Evolutionary conservation across 2,113 vertebrate species (phyloP).

Genomic region (Vombatus ursinus): DNA sequence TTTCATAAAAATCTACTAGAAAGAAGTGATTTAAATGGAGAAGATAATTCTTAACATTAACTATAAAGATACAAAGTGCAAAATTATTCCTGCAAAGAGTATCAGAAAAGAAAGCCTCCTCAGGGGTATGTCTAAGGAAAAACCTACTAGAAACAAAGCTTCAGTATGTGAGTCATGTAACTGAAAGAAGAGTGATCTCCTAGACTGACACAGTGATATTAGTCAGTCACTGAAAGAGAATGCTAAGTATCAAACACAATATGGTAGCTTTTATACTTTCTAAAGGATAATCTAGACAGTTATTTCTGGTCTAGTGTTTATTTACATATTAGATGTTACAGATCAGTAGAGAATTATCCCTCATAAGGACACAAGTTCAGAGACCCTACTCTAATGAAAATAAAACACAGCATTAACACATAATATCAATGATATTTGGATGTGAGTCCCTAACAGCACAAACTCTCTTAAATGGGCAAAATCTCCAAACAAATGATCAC

Average conservation of each 20-base stretch:
- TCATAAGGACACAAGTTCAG: background rate
- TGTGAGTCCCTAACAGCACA: background rate
- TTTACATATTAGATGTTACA: background rate
- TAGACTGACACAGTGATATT: background rate
- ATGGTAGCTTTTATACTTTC: background rate
- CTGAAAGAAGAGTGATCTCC: background rate
- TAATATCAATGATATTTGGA: background rate
- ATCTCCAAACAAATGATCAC: background rate
- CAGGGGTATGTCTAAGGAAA: background rate
- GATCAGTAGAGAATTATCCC: background rate
- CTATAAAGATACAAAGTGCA: background rate
- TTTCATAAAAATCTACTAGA: background rate
- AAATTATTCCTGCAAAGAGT: background rate
- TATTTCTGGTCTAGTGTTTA: background rate
- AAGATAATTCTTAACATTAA: background rate
- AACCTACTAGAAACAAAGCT: background rate
- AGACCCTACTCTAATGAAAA: background rate
- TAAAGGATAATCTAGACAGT: background rate
- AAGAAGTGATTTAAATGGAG: background rate
- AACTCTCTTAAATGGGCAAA: background rate
- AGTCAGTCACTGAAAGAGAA: background rate
- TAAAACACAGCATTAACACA: background rate
- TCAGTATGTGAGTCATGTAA: background rate
- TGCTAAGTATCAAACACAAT: background rate
- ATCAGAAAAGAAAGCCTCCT: background rate